Conservation (phyloP, 2,888 invertebrate genomes). For the Drosophila anomelani region DNA sequence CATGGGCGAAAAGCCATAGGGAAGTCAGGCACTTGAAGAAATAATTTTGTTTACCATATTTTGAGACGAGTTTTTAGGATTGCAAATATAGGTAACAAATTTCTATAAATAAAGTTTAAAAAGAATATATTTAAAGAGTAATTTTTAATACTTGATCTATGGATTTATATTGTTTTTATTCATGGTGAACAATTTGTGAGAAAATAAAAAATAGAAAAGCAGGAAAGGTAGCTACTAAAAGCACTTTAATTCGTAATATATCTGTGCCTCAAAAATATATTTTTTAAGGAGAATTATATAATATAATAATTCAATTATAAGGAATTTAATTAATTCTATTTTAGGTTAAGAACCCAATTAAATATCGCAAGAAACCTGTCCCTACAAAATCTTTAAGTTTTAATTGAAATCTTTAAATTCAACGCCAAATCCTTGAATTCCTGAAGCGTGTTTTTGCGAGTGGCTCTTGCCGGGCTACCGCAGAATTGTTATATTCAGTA, state of each 20-base stretch:
- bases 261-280: neutral
- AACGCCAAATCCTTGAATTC: neutral
- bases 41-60: neutral
- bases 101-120: accelerated
- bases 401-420: neutral
- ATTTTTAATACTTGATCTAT: too few relatives aligned
- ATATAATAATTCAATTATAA: too few relatives aligned
- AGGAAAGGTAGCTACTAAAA: neutral
- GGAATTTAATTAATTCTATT: too few relatives aligned
- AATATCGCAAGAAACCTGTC: neutral
- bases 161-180: neutral
- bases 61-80: neutral
- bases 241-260: neutral
- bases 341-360: too few relatives aligned
- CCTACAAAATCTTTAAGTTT: neutral
- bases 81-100: neutral
- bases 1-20: conserved; percentile 7
- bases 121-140: neutral
- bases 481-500: conserved; percentile 79
- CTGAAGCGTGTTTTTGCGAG: neutral
- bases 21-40: conserved; percentile 17
- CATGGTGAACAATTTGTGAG: neutral
- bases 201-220: too few relatives aligned
- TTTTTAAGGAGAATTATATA: too few relatives aligned
- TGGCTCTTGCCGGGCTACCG: conserved; percentile 29